A percentile compares a stretch with the other conserved stretches of the same genome.
These are phyloP conservation scores for Tuta absoluta DNA, from an alignment of 2,888 invertebrate genomes.

Conservation along the genomic window DNA sequence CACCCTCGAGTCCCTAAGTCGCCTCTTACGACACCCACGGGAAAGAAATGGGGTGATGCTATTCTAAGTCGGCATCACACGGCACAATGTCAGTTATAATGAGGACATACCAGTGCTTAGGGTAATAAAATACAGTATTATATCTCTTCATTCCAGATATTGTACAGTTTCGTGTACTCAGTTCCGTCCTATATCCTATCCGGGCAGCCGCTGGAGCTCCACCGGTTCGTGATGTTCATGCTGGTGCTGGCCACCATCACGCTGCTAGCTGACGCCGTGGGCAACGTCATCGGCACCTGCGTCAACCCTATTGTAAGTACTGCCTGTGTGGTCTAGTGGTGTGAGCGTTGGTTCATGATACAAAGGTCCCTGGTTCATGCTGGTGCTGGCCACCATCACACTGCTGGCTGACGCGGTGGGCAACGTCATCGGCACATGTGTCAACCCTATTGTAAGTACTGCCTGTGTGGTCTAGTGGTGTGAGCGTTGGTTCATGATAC, in stretches of 20 bases:
- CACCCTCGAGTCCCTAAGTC: too few relatives aligned
- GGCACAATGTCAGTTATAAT: too few relatives aligned
- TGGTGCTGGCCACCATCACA: too few relatives aligned
- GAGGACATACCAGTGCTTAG: background rate
- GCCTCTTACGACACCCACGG: too few relatives aligned
- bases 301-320: slow-evolving; percentile 88
- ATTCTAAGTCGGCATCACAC: too few relatives aligned
- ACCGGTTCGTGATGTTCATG: slow-evolving; percentile 89
- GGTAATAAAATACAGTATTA: too few relatives aligned
- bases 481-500: too few relatives aligned
- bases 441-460: too few relatives aligned
- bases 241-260: slow-evolving; percentile 85
- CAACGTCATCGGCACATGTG: too few relatives aligned
- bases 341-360: background rate
- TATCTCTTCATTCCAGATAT: slow-evolving; percentile 66
- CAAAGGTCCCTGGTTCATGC: slow-evolving; percentile 35
- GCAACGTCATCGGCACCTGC: slow-evolving; percentile 91
- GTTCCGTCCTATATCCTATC: slow-evolving; percentile 89
- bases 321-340: background rate
- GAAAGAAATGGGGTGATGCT: too few relatives aligned
- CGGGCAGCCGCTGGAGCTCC: slow-evolving; percentile 88
- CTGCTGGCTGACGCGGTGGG: too few relatives aligned
- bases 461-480: too few relatives aligned
- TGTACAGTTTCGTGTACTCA: slow-evolving; percentile 83
- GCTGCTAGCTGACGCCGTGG: slow-evolving; percentile 91